Evolutionary conservation across 2,797 vertebrate species (phyloP).

Genomic region (Adelosebastes latens): DNA sequence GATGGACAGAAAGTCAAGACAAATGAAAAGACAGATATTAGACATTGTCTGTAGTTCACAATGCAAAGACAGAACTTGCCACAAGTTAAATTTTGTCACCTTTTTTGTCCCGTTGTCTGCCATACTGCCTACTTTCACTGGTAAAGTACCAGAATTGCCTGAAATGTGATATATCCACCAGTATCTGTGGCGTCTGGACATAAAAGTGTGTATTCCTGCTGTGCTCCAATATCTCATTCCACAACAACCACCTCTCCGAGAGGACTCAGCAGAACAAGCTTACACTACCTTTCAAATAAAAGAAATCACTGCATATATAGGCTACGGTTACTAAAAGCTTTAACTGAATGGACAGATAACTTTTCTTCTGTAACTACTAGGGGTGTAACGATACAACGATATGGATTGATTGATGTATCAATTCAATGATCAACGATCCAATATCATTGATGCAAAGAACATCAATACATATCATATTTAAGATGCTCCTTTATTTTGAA

Average conservation of each 20-base stretch:
- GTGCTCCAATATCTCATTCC: neutral
- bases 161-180: neutral
- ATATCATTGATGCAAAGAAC: no score
- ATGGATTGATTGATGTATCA: no score
- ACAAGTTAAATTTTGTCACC: neutral
- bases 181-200: neutral
- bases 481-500: no score
- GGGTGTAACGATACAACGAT: no score
- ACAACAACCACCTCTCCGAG: neutral
- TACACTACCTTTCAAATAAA: neutral
- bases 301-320: neutral
- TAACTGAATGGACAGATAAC: neutral
- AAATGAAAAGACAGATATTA: neutral
- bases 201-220: neutral
- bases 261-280: neutral
- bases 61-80: neutral
- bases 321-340: neutral
- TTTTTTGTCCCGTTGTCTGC: neutral
- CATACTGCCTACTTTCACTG: neutral
- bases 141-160: neutral
- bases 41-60: neutral
- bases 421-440: no score
- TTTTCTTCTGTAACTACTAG: neutral
- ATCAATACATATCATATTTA: no score
- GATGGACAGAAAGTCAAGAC: neutral